phyloP scores from a whole-genome alignment of 1,140 invertebrate genomes.

The Euwallacea fornicatus region DNA sequence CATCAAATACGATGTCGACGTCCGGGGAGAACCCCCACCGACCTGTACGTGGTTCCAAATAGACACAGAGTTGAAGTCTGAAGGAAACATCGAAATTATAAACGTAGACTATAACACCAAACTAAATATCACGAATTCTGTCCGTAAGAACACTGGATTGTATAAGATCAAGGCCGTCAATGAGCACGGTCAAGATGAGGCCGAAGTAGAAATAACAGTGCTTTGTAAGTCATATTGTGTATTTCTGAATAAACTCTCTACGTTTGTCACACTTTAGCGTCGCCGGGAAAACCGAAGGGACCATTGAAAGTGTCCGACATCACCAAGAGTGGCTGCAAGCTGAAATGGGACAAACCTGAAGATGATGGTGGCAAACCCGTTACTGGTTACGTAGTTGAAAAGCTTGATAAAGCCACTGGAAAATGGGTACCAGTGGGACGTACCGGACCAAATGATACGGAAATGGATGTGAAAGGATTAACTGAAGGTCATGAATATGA shows the following conservation, averaged over 20 bases:
- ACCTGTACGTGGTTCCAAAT: conserved; percentile 84
- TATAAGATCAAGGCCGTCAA: conserved; percentile 93
- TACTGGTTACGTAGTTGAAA: conserved; percentile 96
- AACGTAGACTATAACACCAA: conserved; percentile 95
- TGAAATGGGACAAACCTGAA: conserved; percentile 96
- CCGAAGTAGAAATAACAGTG: conserved; percentile 89
- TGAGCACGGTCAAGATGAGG: conserved; percentile 90
- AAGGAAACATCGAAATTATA: conserved; percentile 77
- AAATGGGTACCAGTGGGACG: conserved; percentile 92
- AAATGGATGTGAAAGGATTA: conserved; percentile 89
- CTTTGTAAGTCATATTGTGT: conserved; percentile 64
- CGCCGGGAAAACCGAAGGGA: conserved; percentile 83
- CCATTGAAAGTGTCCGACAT: conserved; percentile 92
- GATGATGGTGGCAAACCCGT: conserved; percentile 97
- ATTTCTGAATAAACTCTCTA: too few species aligned
- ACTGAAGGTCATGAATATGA: conserved; percentile 94
- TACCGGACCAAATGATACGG: conserved; percentile 78
- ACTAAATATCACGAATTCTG: conserved; percentile 80
- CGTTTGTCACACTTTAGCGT: conserved; percentile 55
- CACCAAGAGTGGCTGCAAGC: conserved; percentile 86
- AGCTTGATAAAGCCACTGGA: conserved; percentile 90
- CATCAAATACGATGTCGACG: conserved; percentile 91
- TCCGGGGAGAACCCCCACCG: conserved; percentile 92
- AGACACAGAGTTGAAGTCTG: conserved; percentile 59
- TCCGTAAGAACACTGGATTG: conserved; percentile 81